Evolutionary conservation across 2,113 vertebrate species (phyloP).

Genomic region (Actenoides lindsayi): DNA sequence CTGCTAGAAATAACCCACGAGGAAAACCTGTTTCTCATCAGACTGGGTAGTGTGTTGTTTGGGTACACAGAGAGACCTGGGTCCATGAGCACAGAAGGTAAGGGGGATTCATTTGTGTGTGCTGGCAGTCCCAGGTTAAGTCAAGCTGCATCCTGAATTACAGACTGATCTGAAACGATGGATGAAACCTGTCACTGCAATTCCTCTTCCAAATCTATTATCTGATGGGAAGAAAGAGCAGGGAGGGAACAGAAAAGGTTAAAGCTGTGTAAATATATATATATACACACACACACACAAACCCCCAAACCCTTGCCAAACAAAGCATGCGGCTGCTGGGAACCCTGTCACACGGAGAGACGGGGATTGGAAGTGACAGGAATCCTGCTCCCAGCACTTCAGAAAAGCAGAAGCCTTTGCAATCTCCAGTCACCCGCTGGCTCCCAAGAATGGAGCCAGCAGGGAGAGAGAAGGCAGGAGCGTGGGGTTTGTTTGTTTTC

Average conservation of each 20-base stretch:
- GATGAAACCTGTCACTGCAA: neutral
- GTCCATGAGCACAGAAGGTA: neutral
- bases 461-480: neutral
- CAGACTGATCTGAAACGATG: neutral
- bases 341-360: constrained; percentile 20
- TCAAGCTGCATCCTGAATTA: neutral
- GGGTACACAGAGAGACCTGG: neutral
- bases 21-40: neutral
- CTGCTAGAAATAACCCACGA: neutral
- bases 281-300: neutral
- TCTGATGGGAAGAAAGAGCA: neutral
- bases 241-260: neutral
- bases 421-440: constrained; percentile 42
- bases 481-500: constrained; percentile 36
- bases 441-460: constrained; percentile 59
- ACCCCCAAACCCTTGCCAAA: neutral
- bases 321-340: neutral
- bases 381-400: constrained; percentile 35
- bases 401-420: constrained; percentile 34
- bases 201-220: neutral
- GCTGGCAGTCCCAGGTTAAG: neutral
- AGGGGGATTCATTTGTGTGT: neutral
- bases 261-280: neutral
- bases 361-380: constrained; percentile 14
- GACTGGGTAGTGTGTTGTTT: neutral